Evolutionary conservation across 1,140 invertebrate genomes (phyloP), one percentile per base, ranked within the genome.

Genomic region (Tetramorium alpestre): DNA sequence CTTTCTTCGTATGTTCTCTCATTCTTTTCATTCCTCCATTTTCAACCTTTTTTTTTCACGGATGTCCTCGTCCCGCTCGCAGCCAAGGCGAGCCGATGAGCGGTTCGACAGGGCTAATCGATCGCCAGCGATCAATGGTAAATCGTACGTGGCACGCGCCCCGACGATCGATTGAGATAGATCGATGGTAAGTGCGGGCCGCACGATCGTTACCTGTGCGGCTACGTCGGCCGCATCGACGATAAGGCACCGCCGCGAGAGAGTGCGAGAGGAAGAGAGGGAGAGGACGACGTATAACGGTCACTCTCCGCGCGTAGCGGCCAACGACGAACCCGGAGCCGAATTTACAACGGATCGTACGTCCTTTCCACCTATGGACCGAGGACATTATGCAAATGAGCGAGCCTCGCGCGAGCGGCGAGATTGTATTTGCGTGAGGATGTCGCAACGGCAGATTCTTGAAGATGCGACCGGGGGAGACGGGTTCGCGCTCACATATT

Each of bases 121-220:
- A 90, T 88, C 51, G 60, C 41, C 77, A 16, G 62, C 86, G 67
- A 90, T 90, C 88, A 85, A 77, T 86, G 77, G 77, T 86, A 87
- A 87, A 89, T 89, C 88, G 88, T 22, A 81, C 88, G 88, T 22
- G 87, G 84, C 76, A 77, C 88, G 88, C 76, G 86, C 72, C 75
- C 38, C 13, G 18, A 33, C 82, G 81, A 88, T 86, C 82, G 87
- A 85, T 87, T 64, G 54, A 70, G 64, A 75, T 58, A 49, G 72
- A 89, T 78, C 78, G 82, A 86, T 86, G 38, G 41, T 60, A 56
- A 33, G 44, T 44, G 38, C 73, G 47, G 54, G 8, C 33, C 65
- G 70, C 82, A 58, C 82, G 73, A 85, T 85, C 82, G 82, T 77
- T 85, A 78, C 82, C 22, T 49, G 10, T 85, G 75, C 75, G 69